Evolutionary conservation across 2,113 vertebrate species (phyloP), one percentile per base, ranked within the genome.

Genomic region (Drymodes brunneopygia): DNA sequence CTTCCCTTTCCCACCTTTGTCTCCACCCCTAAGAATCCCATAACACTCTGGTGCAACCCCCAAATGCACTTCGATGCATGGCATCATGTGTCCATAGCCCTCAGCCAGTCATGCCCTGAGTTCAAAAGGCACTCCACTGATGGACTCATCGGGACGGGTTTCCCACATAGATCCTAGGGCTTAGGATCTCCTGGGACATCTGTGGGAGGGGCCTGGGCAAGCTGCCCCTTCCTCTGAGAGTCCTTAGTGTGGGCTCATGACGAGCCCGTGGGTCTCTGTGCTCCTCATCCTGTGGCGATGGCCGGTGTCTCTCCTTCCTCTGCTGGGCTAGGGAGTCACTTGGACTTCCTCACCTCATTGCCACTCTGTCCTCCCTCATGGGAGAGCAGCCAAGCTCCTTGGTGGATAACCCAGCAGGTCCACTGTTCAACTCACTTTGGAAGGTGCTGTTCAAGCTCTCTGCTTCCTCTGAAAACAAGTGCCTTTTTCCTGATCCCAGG

Each of bases 401-500:
- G 21, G 7, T 0, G 5, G 12, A 7, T 62, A 85, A 36, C 7
- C 4, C 35, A 64, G 27, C 33, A 77, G 18, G 4, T 62, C 2
- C 9, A 15, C 6, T 57, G 25, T 36, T 36, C 48, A 31, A 29
- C n/a, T 31, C 1, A 2, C 4, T 3, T 3, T 13, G 29, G 25
- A 21, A 3, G 0, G 27, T 40, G 38, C 20, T 53, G 6, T 85
- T 90, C 14, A 36, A 31, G 17, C 61, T 42, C 21, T 81, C 24
- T 3, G 1, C 23, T 64, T 88, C 29, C 20, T 80, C 62, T 2
- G 1, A 21, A 90, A 53, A 60, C 3, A 40, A 62, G 21, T 1
- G 0, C 12, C 13, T 11, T 36, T 22, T 81, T 50, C 67, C 51
- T 9, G 8, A 42, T 35, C 33, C 21, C 3, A 0, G 2, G 6